A percentile compares a stretch with the other conserved stretches of the same genome.
These are phyloP conservation scores for Megalops atlanticus DNA, from an alignment of 2,113 vertebrate species.

Conservation along the genomic window DNA sequence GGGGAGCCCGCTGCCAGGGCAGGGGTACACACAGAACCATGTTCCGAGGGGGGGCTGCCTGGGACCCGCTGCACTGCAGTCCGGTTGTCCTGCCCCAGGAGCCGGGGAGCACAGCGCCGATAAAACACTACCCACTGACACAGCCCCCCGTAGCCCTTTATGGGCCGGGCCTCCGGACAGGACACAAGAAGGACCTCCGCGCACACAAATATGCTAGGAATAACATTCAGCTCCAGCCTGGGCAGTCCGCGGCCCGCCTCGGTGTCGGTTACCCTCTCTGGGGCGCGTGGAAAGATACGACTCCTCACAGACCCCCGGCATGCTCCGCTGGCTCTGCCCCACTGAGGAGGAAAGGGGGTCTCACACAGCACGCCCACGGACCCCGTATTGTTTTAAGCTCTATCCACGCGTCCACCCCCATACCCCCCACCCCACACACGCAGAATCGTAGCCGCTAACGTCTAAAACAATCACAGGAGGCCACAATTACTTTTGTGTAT, in stretches of 20 bases:
- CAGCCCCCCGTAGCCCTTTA: not conserved
- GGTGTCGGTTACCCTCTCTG: constrained; percentile 8
- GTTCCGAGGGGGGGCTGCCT: not conserved
- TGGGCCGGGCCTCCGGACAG: not conserved
- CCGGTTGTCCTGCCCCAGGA: not conserved
- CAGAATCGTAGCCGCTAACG: constrained; percentile 49
- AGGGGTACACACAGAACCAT: not conserved
- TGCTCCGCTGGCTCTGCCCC: not conserved
- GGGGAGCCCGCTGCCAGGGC: not conserved
- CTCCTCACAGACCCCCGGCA: not conserved
- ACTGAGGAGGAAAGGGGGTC: not conserved
- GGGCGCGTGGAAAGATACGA: not conserved
- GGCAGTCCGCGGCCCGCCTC: not conserved
- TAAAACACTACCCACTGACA: constrained; percentile 1
- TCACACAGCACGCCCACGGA: not conserved
- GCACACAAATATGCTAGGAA: constrained; percentile 4
- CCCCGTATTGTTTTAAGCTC: constrained; percentile 16
- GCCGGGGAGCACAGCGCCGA: not conserved
- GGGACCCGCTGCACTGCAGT: not conserved
- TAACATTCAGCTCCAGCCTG: constrained; percentile 18
- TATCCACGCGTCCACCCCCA: constrained; percentile 41
- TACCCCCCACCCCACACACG: constrained; percentile 41
- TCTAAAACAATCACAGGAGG: constrained; percentile 71
- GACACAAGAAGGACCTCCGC: not conserved
- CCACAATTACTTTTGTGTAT: constrained; percentile 39